These are phyloP conservation scores for Cistogaster globosa DNA, from an alignment of 2,888 invertebrate genomes.

Conservation along the genomic window DNA sequence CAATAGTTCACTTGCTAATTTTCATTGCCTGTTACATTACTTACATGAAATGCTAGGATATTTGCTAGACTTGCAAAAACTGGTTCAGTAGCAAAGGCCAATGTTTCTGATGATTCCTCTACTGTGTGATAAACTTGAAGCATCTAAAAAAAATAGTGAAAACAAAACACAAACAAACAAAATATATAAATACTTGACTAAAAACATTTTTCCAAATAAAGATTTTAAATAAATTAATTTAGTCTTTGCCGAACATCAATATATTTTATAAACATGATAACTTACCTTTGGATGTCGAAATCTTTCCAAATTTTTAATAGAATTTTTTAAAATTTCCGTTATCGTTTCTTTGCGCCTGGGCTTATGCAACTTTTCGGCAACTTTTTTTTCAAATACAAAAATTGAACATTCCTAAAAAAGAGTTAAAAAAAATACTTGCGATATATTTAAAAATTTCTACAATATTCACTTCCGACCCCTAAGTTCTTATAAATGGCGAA, in stretches of 20 bases:
- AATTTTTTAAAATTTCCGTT: slow-evolving; percentile 91
- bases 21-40: slow-evolving; percentile 70
- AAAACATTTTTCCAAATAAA: no score
- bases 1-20: no score
- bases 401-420: slow-evolving; percentile 92
- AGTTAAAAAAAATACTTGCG: no score
- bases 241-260: no score
- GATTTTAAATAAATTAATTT: no score
- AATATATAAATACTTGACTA: no score
- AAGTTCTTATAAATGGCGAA: no score
- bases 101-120: slow-evolving; percentile 92
- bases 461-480: no score
- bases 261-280: neutral
- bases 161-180: neutral
- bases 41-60: slow-evolving; percentile 92
- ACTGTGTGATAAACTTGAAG: slow-evolving; percentile 88
- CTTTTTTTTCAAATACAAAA: slow-evolving; percentile 96
- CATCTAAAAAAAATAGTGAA: slow-evolving; percentile 80
- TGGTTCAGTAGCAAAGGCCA: slow-evolving; percentile 97
- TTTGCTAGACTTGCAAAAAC: slow-evolving; percentile 95
- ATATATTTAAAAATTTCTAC: no score
- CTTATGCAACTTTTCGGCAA: slow-evolving; percentile 95
- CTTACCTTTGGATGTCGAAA: slow-evolving; percentile 91
- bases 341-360: slow-evolving; percentile 96
- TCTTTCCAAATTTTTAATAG: slow-evolving; percentile 91